These are phyloP conservation scores for Hypsibius dujardini DNA, from an alignment of 1,140 invertebrate species.

Conservation along the genomic window DNA sequence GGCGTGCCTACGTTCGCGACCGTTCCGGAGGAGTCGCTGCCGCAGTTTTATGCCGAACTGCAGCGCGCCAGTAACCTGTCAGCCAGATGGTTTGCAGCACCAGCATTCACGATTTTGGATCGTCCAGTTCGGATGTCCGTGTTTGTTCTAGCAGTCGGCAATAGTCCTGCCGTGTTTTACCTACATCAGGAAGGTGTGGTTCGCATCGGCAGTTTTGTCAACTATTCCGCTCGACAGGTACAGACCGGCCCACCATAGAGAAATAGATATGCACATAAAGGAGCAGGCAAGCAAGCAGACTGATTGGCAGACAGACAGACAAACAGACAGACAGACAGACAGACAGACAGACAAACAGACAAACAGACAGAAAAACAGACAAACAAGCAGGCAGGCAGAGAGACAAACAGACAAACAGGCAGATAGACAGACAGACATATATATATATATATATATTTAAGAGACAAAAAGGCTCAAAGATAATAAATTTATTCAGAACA, in stretches of 20 bases:
- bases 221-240: neutral
- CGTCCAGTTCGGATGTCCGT: neutral
- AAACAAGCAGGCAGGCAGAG: neutral
- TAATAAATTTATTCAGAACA: too few species aligned
- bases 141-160: slow-evolving; percentile 3
- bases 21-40: neutral
- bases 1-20: neutral
- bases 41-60: neutral
- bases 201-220: neutral
- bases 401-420: neutral
- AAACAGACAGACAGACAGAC: too few species aligned
- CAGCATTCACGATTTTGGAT: neutral
- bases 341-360: too few species aligned
- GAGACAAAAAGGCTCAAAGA: too few species aligned
- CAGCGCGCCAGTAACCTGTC: neutral
- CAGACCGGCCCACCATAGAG: neutral
- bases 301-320: too few species aligned
- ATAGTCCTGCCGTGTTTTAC: neutral
- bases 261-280: too few species aligned
- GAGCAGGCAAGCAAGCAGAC: too few species aligned
- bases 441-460: too few species aligned
- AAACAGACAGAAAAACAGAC: too few species aligned
- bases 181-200: neutral
- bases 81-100: neutral
- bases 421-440: neutral